Conservation (phyloP, 2,113 vertebrate species). For the Baryphthengus martii region DNA sequence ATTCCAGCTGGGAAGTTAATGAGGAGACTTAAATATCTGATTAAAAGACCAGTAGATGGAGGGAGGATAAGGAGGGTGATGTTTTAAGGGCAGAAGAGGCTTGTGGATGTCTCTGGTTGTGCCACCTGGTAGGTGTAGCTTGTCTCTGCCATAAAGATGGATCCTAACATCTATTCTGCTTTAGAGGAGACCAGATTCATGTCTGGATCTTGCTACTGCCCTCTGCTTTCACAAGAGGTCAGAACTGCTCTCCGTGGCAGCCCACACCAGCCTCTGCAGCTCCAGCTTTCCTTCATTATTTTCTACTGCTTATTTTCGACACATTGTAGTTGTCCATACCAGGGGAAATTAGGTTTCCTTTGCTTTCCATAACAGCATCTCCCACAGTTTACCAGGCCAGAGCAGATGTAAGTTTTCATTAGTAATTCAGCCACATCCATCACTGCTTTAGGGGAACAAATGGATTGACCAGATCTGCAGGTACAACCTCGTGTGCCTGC, state of each 20-base stretch:
- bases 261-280: not conserved
- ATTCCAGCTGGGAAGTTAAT: not conserved
- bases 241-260: not conserved
- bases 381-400: not conserved
- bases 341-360: not conserved
- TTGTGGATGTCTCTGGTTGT: not conserved
- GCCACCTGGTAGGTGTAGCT: not conserved
- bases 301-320: not conserved
- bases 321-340: not conserved
- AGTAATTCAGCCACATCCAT: not conserved
- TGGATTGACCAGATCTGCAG: not conserved
- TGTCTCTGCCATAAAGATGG: not conserved
- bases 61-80: not conserved
- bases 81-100: not conserved
- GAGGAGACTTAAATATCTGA: not conserved
- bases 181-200: not conserved
- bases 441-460: not conserved
- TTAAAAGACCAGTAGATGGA: not conserved
- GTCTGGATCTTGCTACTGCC: not conserved
- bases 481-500: not conserved
- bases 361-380: not conserved
- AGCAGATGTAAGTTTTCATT: not conserved
- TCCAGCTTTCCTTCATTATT: not conserved
- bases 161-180: not conserved
- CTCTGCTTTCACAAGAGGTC: not conserved